phyloP scores from a whole-genome alignment of 2,797 vertebrate species.

The Gobio occitaniae region DNA sequence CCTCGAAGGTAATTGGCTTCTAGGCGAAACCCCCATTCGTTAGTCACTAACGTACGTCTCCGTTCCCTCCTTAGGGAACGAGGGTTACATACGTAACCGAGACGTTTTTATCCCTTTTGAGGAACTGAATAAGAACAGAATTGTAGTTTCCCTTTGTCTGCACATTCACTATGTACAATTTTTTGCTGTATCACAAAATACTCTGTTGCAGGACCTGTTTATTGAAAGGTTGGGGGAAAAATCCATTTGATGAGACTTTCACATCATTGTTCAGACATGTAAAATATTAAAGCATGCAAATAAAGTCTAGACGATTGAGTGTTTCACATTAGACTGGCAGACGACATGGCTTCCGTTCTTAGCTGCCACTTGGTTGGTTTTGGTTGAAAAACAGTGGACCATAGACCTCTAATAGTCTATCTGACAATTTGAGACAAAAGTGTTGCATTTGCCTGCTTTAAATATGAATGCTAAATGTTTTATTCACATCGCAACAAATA shows the following conservation, averaged over 20 bases:
- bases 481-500: conserved; percentile 27
- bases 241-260: neutral
- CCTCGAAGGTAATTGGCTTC: too few species aligned
- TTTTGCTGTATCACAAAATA: neutral
- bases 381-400: neutral
- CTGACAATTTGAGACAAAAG: neutral
- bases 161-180: neutral
- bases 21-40: too few species aligned
- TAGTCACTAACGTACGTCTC: too few species aligned
- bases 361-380: neutral
- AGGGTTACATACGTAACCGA: too few species aligned
- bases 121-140: neutral
- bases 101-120: neutral
- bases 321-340: neutral
- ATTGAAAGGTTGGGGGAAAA: conserved; percentile 15
- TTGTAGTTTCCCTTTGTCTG: neutral
- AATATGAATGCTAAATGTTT: neutral
- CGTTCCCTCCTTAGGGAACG: too few species aligned
- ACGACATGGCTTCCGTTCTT: neutral
- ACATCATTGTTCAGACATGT: neutral
- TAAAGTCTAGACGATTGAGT: neutral
- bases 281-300: conserved; percentile 20
- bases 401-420: neutral
- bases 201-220: neutral
- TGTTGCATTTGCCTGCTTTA: neutral